Base-by-base conservation (phyloP, 23 tunicate species). In the Halocynthia aurantium region DNA sequence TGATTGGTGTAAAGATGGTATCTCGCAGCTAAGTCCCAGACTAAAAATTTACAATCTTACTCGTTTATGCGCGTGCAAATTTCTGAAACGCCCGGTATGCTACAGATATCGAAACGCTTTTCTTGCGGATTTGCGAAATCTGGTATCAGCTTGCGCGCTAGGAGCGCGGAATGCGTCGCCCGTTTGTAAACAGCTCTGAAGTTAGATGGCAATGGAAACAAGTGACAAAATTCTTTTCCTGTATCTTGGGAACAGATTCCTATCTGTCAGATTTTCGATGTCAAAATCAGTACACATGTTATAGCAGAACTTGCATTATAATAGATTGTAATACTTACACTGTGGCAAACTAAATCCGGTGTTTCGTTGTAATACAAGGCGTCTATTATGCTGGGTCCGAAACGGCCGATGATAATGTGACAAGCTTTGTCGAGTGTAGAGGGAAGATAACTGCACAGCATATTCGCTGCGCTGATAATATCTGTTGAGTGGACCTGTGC, bases 221-320 rank as follows among this genome's bases (percentile, higher is more conserved):
- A 53, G 57, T 88, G 95, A 61, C 95, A 88, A 61, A 78, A 78
- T 10, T 88, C 84, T 52, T 67, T 88, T 54, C 87, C 87, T 6
- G 88, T 84, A 51, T 88, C 93, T 87, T 87, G 86, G 18, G 62
- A 61, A 69, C 93, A 87, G 7, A 87, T 40, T 18, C 93, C 93
- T 19, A 87, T 82, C 93, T 87, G 57, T 6, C 50, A 74, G 44
- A 31, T 31, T 31, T 1, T 31, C 44, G 44, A 31, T 31, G 44
- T 31, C 44, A 31, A 31, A 31, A 31, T 31, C 44, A 31, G 44
- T 31, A 31, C 44, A 31, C 4, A 31, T 4, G 44, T 31, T 31
- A 31, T 31, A 31, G 44, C 1, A 31, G 44, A 31, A 31, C 44
- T 31, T 31, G 44, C 44, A 4, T 31, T 31, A 12, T n/a, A 12